Conservation (phyloP, 2,113 vertebrate genomes). For the Toxotes chatareus region DNA sequence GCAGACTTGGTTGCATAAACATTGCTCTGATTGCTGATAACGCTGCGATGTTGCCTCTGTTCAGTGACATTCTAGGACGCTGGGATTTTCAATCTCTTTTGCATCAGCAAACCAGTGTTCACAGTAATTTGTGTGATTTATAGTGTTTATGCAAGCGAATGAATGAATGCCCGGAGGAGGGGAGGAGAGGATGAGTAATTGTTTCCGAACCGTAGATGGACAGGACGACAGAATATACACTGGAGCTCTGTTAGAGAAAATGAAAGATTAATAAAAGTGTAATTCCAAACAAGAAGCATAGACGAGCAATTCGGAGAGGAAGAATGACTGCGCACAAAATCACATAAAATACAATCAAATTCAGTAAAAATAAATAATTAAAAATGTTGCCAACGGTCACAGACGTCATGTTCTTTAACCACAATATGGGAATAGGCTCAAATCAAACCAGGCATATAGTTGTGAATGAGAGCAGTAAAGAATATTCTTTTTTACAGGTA, state of each 20-base stretch:
- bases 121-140: conserved; percentile 63
- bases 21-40: conserved; percentile 20
- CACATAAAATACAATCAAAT: background rate
- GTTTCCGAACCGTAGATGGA: conserved; percentile 24
- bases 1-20: conserved; percentile 22
- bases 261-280: conserved; percentile 2
- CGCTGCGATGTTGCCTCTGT: conserved; percentile 7
- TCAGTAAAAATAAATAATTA: background rate
- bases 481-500: too few relatives aligned
- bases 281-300: conserved; percentile 8
- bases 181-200: conserved; percentile 43
- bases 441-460: background rate
- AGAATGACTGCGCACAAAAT: background rate
- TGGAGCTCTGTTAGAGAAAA: background rate
- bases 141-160: conserved; percentile 56
- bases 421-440: background rate
- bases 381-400: background rate
- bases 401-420: background rate
- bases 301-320: background rate
- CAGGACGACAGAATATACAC: background rate
- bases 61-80: conserved; percentile 32
- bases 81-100: conserved; percentile 53
- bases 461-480: too few relatives aligned
- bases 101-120: conserved; percentile 42
- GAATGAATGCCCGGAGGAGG: conserved; percentile 38